Percentiles rank a stretch among this genome's conserved stretches.
Evolutionary conservation across 2,888 invertebrate genomes (phyloP).

Genomic region (Drosophila longiperda): DNA sequence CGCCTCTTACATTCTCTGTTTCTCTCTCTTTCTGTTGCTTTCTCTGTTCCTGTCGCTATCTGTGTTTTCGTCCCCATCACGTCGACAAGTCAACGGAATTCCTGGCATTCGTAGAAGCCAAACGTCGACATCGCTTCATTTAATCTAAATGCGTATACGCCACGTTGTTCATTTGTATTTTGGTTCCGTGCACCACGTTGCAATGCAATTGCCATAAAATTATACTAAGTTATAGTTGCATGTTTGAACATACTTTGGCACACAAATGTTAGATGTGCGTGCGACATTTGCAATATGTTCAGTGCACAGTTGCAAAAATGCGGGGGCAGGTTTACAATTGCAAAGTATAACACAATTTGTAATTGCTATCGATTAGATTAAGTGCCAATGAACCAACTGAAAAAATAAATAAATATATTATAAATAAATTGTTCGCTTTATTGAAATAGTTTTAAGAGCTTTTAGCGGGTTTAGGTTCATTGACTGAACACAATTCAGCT

Average conservation of each 20-base stretch:
- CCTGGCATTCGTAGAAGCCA: slow-evolving; percentile 28
- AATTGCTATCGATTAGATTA: slow-evolving; percentile 4
- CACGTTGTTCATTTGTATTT: slow-evolving; percentile 43
- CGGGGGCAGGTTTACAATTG: neutral
- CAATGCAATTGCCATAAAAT: slow-evolving; percentile 63
- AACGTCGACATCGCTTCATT: slow-evolving; percentile 52
- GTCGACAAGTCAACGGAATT: slow-evolving; percentile 46
- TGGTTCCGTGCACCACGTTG: slow-evolving; percentile 17
- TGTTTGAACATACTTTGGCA: slow-evolving; percentile 13
- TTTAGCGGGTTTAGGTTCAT: neutral
- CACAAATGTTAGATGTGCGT: slow-evolving; percentile 26
- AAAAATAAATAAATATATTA: neutral
- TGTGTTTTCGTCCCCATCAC: slow-evolving; percentile 36
- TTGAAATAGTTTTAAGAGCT: neutral
- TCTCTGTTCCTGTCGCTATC: neutral
- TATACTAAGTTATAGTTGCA: slow-evolving; percentile 19
- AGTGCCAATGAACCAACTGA: neutral
- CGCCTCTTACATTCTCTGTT: neutral
- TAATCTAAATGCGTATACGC: slow-evolving; percentile 61
- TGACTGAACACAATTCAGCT: neutral
- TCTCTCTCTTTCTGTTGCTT: too few relatives aligned
- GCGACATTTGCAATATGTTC: slow-evolving; percentile 30
- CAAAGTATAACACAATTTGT: slow-evolving; percentile 4
- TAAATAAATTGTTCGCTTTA: neutral
- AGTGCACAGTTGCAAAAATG: slow-evolving; percentile 3